phyloP scores from a whole-genome alignment of 2,888 invertebrate genomes.

The Euclidia mi region DNA sequence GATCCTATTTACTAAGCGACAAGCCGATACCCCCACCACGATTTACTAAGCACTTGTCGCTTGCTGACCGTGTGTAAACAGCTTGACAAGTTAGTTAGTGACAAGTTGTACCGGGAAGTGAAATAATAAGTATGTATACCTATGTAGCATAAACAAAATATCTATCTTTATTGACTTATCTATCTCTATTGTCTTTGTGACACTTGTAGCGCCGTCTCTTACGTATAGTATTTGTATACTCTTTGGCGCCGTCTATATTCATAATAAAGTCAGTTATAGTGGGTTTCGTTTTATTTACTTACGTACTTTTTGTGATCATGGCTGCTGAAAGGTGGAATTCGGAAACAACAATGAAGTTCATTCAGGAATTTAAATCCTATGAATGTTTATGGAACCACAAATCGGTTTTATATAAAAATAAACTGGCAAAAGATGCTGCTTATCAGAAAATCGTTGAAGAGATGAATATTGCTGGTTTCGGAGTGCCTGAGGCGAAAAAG shows the following conservation, averaged over 20 bases:
- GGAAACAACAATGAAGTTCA: constrained; percentile 33
- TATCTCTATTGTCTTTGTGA: too few relatives aligned
- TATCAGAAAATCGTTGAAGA: constrained; percentile 19
- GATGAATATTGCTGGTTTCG: constrained; percentile 21
- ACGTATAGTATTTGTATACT: too few relatives aligned
- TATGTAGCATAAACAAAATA: too few relatives aligned
- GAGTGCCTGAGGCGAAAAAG: constrained; percentile 28
- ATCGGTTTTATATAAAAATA: not conserved
- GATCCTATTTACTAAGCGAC: constrained; percentile 31
- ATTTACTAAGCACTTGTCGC: too few relatives aligned
- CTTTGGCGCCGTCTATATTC: too few relatives aligned
- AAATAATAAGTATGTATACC: constrained; percentile 23
- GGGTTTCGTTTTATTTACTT: too few relatives aligned
- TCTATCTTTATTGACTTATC: not conserved
- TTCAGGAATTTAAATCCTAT: constrained; percentile 31
- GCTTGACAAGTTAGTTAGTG: constrained; percentile 35
- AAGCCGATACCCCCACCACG: constrained; percentile 15
- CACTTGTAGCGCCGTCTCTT: too few relatives aligned
- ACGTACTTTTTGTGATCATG: constrained; percentile 36
- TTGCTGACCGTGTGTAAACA: constrained; percentile 27
- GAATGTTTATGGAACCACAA: not conserved
- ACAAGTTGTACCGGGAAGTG: constrained; percentile 29
- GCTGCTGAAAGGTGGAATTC: constrained; percentile 35
- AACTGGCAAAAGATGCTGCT: not conserved
- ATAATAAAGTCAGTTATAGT: too few relatives aligned